These are phyloP conservation scores for Nasalis larvatus DNA, from an alignment of 2,113 vertebrate species.

Conservation along the genomic window DNA sequence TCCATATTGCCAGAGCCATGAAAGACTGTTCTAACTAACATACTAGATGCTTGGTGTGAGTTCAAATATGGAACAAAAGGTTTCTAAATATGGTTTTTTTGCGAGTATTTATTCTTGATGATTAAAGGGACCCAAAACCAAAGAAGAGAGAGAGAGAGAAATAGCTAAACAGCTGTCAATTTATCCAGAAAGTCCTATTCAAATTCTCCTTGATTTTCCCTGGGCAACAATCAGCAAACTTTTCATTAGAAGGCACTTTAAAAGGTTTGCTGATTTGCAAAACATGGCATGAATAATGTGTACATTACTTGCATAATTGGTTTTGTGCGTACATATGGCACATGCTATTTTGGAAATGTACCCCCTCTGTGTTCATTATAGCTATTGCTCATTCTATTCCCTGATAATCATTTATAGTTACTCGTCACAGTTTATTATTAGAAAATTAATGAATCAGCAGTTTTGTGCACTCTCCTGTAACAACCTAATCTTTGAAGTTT, in stretches of 20 bases:
- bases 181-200: background rate
- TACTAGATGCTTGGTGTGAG: background rate
- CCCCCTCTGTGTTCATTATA: conserved; percentile 75
- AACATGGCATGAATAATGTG: conserved; percentile 67
- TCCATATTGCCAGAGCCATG: background rate
- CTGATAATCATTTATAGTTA: conserved; percentile 68
- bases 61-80: background rate
- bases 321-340: conserved; percentile 69
- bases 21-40: background rate
- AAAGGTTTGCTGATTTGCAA: conserved; percentile 76
- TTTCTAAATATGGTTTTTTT: background rate
- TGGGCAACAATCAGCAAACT: conserved; percentile 67
- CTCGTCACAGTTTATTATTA: conserved; percentile 77
- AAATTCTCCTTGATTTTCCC: conserved; percentile 63
- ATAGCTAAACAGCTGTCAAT: background rate
- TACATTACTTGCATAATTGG: conserved; percentile 73
- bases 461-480: conserved; percentile 42
- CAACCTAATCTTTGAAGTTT: conserved; percentile 40
- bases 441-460: conserved; percentile 72
- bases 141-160: background rate
- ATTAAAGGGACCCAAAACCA: background rate
- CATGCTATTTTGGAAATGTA: conserved; percentile 75
- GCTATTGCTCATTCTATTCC: conserved; percentile 60
- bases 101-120: background rate
- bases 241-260: conserved; percentile 75